Base-by-base conservation (phyloP, 2,888 invertebrate genomes). In the Alloplasta piceator region DNA sequence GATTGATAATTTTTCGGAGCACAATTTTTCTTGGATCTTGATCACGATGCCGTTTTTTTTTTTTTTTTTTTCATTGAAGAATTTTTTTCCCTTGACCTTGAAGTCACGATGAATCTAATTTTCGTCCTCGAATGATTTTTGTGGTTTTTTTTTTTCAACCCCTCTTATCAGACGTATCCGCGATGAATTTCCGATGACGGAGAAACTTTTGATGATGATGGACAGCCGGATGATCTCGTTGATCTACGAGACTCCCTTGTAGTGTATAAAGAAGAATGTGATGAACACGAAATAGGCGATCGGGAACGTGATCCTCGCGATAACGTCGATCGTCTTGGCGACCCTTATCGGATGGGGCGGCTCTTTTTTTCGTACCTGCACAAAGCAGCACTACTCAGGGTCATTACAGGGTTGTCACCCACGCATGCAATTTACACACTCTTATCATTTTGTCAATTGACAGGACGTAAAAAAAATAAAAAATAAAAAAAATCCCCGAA, bases 221-320 rank as follows among this genome's bases (percentile, higher is more conserved):
- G 60, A 50, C 48, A 36, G 26, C 3, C 41, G 16, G 36, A 66
- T 14, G 77, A 64, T 36, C 41, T 58, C 63, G 58, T 10, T 55
- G 67, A 75, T 93, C 94, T 95, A 95, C 93, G 95, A 95, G 92
- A 96, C 96, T 93, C 96, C 97, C 93, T 97, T 97, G 94, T 98
- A 98, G 94, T 97, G 97, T 91, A 97, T 97, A 94, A 98, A 98
- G 95, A 98, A 98, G 94, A 98, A 98, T 92, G 97, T 96, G 91
- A 98, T 95, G 94, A 98, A 98, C 92, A 98, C 96, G 92, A 97
- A 96, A 93, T 97, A 98, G 91, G 98, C 97, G 89, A 97, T 96
- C 88, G 98, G 98, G 94, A 98, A 98, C 88, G 97, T 97, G 93
- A 98, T 97, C 93, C 98, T 95, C 82, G 98, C 97, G 92, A 98